Conservation (phyloP, 1,140 invertebrate genomes). For the Lasaia peninsularis region DNA sequence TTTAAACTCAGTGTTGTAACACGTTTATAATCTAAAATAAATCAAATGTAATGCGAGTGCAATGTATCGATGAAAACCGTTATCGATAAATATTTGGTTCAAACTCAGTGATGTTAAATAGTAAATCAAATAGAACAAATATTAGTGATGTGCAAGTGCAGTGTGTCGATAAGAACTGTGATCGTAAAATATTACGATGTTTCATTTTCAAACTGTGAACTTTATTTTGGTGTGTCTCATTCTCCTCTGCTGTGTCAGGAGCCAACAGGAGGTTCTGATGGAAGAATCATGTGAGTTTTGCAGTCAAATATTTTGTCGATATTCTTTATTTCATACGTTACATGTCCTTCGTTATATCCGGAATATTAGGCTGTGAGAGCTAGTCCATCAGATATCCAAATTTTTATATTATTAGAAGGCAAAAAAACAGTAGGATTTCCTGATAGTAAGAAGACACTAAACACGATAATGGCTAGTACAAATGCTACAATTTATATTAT, state of each 20-base stretch:
- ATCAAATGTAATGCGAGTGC: neutral
- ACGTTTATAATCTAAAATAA: neutral
- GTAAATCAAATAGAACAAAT: neutral
- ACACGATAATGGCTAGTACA: too few species aligned
- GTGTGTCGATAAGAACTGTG: constrained; percentile 2
- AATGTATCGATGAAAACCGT: neutral
- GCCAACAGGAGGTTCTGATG: constrained; percentile 50
- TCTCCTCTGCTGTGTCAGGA: constrained; percentile 30
- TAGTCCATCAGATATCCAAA: too few species aligned
- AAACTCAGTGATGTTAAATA: constrained; percentile 8
- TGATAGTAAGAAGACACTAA: too few species aligned
- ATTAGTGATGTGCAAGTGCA: constrained; percentile 8
- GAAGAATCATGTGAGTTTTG: constrained; percentile 49
- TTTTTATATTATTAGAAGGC: too few species aligned
- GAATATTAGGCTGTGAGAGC: too few species aligned
- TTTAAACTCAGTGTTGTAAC: neutral
- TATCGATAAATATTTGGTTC: neutral
- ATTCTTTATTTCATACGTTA: too few species aligned
- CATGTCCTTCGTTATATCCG: too few species aligned
- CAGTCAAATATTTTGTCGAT: too few species aligned
- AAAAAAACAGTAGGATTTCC: too few species aligned
- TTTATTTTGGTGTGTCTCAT: neutral
- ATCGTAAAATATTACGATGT: constrained; percentile 1
- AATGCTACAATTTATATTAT: too few species aligned
- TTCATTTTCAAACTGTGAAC: neutral